Conservation (phyloP, 64 coral and sea anemone species). For the Montipora foliosa region DNA sequence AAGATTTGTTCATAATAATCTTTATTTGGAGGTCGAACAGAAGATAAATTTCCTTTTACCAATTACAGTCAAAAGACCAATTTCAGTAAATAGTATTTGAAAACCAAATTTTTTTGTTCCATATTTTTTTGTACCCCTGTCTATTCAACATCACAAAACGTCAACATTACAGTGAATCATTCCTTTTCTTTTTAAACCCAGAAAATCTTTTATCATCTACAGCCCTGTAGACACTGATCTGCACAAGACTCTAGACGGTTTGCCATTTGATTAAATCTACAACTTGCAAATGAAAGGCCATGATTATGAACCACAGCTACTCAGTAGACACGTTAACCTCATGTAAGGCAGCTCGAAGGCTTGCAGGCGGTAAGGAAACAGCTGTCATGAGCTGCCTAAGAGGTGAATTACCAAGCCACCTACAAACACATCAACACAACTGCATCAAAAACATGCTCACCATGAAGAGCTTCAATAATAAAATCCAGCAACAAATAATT, state of each 20-base stretch:
- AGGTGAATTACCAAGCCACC: conserved; percentile 49
- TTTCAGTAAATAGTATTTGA: too few relatives aligned
- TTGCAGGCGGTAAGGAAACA: conserved; percentile 20
- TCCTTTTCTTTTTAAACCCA: too few relatives aligned
- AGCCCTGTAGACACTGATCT: neutral
- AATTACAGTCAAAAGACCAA: too few relatives aligned
- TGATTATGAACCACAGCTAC: conserved; percentile 19
- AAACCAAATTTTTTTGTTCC: too few relatives aligned
- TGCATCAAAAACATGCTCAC: conserved; percentile 25
- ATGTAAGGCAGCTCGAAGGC: conserved; percentile 43
- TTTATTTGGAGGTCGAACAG: too few relatives aligned
- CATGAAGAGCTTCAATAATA: neutral
- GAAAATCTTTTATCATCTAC: neutral
- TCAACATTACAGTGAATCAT: too few relatives aligned
- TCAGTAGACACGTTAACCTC: conserved; percentile 46
- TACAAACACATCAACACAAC: conserved; percentile 56
- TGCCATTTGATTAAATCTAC: neutral
- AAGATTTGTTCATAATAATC: too few relatives aligned
- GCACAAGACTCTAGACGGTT: neutral
- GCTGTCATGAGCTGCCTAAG: conserved; percentile 52
- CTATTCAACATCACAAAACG: too few relatives aligned
- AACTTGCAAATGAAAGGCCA: neutral
- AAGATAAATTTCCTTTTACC: too few relatives aligned
- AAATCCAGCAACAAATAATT: conserved; percentile 4
- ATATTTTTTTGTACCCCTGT: too few relatives aligned